A percentile compares a stretch with the other conserved stretches of the same genome.
Conservation (phyloP, 2,888 invertebrate genomes). For the Chloroclystis v-ata region DNA sequence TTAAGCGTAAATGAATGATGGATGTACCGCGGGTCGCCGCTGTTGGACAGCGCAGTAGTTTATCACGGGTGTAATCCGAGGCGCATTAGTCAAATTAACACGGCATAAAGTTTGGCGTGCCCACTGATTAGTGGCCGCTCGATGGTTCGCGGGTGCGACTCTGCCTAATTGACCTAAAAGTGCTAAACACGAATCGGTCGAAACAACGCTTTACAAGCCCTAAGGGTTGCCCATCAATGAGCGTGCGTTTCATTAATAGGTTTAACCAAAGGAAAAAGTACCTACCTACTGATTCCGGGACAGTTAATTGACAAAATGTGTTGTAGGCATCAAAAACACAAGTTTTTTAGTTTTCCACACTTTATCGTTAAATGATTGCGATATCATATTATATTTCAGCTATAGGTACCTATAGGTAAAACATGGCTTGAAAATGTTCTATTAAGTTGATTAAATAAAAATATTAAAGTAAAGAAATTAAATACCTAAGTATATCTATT, state of each 20-base stretch:
- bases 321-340: too few relatives aligned
- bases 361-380: too few relatives aligned
- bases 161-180: constrained; percentile 78
- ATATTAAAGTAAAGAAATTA: too few relatives aligned
- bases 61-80: constrained; percentile 62
- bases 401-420: too few relatives aligned
- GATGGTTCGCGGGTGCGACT: constrained; percentile 59
- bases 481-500: too few relatives aligned
- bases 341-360: too few relatives aligned
- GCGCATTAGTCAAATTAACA: constrained; percentile 79
- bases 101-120: constrained; percentile 73
- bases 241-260: neutral
- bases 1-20: constrained; percentile 52
- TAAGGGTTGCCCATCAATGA: constrained; percentile 50
- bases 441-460: too few relatives aligned
- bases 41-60: constrained; percentile 50
- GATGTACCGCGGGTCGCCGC: constrained; percentile 42
- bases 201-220: constrained; percentile 57
- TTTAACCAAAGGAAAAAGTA: too few relatives aligned
- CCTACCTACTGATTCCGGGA: too few relatives aligned
- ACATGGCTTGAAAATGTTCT: too few relatives aligned
- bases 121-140: constrained; percentile 62
- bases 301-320: too few relatives aligned
- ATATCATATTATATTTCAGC: too few relatives aligned
- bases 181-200: constrained; percentile 75